These are phyloP conservation scores for Strix occidentalis DNA, from an alignment of 2,797 vertebrate species.

Conservation along the genomic window DNA sequence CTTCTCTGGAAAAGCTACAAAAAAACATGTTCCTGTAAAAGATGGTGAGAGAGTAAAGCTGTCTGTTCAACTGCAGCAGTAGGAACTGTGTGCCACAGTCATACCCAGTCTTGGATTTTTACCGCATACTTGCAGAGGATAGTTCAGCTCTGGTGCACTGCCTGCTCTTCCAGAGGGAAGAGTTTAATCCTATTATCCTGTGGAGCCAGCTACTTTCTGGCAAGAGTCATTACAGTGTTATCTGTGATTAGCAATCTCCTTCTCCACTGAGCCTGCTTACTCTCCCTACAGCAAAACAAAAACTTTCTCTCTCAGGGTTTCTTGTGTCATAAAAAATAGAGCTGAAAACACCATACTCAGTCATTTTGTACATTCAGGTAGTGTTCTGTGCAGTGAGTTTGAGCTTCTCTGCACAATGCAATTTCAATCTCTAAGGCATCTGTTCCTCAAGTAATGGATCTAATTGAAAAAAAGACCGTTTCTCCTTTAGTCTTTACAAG, in stretches of 20 bases:
- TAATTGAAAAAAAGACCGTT: conserved; percentile 15
- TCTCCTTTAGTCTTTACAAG: conserved; percentile 14
- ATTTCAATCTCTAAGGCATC: not conserved
- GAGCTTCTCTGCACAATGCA: not conserved
- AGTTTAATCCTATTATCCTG: not conserved
- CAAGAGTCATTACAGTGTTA: conserved; percentile 27
- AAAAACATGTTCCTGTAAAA: fast-evolving
- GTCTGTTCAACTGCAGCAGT: not conserved
- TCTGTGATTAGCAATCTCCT: conserved; percentile 19
- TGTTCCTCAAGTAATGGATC: conserved; percentile 24
- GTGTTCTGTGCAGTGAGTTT: not conserved
- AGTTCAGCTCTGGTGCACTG: not conserved
- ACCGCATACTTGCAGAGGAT: not conserved
- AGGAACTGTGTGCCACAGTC: not conserved
- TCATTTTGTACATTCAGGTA: not conserved
- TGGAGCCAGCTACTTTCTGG: not conserved
- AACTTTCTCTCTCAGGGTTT: not conserved
- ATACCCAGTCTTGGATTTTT: not conserved
- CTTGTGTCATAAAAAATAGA: not conserved
- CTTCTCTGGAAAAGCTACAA: not conserved
- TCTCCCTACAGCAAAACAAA: conserved; percentile 16
- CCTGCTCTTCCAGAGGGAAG: conserved; percentile 11
- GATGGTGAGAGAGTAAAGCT: not conserved
- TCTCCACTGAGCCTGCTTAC: not conserved
- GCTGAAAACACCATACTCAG: not conserved